phyloP scores from a whole-genome alignment of 2,888 invertebrate genomes.

The Drosophila rubida region DNA sequence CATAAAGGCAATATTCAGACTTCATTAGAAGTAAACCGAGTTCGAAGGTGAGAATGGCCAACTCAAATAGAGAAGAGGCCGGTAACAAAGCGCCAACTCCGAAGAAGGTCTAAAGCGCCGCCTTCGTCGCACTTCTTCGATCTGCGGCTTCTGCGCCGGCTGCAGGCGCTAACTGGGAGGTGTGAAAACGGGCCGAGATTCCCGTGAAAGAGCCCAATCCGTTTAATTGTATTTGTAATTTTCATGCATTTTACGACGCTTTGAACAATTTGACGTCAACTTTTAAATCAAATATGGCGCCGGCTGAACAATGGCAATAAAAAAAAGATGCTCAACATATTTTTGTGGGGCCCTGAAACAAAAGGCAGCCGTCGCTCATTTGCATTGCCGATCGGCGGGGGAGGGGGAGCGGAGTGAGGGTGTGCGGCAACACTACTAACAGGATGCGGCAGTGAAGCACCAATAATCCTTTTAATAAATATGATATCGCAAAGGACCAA shows the following conservation, averaged over 20 bases:
- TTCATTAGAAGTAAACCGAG: conserved; percentile 76
- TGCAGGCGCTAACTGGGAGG: conserved; percentile 67
- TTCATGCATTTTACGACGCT: conserved; percentile 60
- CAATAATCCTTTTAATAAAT: conserved; percentile 84
- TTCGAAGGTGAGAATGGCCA: conserved; percentile 68
- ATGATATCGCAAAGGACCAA: conserved; percentile 83
- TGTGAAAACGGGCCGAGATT: conserved; percentile 64
- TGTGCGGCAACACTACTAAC: conserved; percentile 75
- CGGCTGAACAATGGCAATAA: conserved; percentile 29
- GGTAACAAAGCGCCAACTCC: conserved; percentile 67
- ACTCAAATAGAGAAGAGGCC: conserved; percentile 56
- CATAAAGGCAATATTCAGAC: conserved; percentile 56
- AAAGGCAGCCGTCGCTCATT: conserved; percentile 75
- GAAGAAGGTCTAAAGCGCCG: conserved; percentile 56
- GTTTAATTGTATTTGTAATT: conserved; percentile 76
- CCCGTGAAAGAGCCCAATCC: conserved; percentile 30
- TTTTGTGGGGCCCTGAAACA: conserved; percentile 60
- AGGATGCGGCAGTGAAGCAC: conserved; percentile 82
- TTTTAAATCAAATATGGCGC: conserved; percentile 80
- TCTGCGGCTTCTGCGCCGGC: neutral
- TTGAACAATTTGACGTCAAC: conserved; percentile 73
- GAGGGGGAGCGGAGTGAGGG: conserved; percentile 9
- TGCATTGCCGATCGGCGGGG: conserved; percentile 49
- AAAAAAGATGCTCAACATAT: conserved; percentile 57
- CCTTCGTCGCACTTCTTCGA: conserved; percentile 9